A percentile compares a stretch with the other conserved stretches of the same genome.
These are phyloP conservation scores for Ictalurus punctatus DNA, from an alignment of 2,113 vertebrate species.

Conservation along the genomic window DNA sequence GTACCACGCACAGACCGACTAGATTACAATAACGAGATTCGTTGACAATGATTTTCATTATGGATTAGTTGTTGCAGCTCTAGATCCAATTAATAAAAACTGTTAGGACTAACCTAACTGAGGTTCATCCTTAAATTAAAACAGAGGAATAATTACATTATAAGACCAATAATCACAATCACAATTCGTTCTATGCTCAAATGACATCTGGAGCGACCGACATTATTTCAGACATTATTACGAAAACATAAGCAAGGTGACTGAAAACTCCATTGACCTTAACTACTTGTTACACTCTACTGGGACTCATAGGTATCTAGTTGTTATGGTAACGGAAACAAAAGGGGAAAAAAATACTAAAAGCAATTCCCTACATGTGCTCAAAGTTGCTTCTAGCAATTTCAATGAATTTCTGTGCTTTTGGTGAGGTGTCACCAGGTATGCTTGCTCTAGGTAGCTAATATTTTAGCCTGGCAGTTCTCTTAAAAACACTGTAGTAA, in stretches of 20 bases:
- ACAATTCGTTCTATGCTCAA: neutral
- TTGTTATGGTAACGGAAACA: neutral
- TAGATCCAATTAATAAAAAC: neutral
- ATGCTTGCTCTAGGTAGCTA: neutral
- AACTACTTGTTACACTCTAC: neutral
- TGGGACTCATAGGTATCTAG: neutral
- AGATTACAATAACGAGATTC: no score
- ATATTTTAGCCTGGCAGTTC: neutral
- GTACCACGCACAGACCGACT: no score
- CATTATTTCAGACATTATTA: neutral
- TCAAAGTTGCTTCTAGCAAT: neutral
- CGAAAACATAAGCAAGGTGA: neutral
- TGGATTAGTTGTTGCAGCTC: no score
- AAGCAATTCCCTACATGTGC: neutral
- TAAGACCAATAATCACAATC: neutral
- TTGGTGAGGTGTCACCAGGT: no score
- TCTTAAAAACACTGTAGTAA: neutral
- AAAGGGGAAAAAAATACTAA: neutral
- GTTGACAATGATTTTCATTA: no score
- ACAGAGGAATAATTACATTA: neutral
- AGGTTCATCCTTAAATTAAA: neutral
- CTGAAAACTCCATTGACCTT: neutral
- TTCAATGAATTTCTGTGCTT: no score
- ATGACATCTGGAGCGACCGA: neutral
- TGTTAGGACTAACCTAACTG: neutral